Conservation (phyloP, 2,888 invertebrate genomes). For the Spatulosminthurus flaviceps region DNA sequence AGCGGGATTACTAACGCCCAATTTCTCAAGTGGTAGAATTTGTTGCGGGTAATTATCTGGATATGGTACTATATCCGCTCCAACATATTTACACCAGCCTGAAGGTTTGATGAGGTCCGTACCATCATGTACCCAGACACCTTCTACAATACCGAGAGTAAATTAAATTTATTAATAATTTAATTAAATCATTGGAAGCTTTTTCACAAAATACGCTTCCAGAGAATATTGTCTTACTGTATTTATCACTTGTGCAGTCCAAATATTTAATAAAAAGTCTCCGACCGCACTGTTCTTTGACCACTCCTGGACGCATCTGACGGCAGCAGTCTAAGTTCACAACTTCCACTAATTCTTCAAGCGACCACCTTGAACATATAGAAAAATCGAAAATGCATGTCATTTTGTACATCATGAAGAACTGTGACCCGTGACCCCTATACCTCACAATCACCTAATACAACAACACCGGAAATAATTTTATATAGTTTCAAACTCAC, state of each 20-base stretch:
- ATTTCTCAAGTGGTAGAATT: background rate
- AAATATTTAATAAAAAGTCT: background rate
- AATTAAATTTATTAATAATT: background rate
- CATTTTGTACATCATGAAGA: too few species aligned
- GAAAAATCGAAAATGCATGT: background rate
- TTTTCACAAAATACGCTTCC: too few species aligned
- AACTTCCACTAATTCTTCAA: conserved; percentile 13
- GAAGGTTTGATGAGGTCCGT: background rate
- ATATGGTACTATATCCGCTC: background rate
- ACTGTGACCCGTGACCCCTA: too few species aligned
- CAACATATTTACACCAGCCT: background rate
- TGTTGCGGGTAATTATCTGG: background rate
- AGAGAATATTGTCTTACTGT: background rate
- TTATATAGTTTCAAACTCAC: too few species aligned
- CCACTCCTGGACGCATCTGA: conserved; percentile 16
- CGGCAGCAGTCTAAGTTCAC: background rate
- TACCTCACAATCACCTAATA: background rate
- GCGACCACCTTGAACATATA: background rate
- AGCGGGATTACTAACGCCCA: background rate
- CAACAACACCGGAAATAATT: too few species aligned
- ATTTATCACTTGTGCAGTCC: background rate
- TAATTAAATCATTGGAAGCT: too few species aligned
- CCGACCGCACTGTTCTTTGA: background rate
- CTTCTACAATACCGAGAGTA: background rate
- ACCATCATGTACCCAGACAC: background rate